A percentile compares a stretch with the other conserved stretches of the same genome.
Evolutionary conservation across 2,888 invertebrate genomes (phyloP).

Genomic region (Molorchus minor): DNA sequence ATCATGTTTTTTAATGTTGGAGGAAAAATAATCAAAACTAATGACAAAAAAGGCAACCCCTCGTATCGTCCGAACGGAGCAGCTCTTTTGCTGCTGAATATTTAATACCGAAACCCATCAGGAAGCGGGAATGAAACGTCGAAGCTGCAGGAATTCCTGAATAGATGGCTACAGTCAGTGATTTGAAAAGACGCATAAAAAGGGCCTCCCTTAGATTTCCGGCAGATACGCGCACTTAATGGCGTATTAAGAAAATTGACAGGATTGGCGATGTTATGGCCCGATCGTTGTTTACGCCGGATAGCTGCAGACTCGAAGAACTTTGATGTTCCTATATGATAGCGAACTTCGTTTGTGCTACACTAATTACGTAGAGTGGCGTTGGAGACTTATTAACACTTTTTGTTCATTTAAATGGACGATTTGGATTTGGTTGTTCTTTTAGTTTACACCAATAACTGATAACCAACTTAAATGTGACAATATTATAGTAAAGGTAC

Average conservation of each 20-base stretch:
- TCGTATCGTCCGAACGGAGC: too few species aligned
- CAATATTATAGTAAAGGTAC: too few species aligned
- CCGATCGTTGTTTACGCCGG: constrained; percentile 9
- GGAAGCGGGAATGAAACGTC: constrained; percentile 16
- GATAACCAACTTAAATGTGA: too few species aligned
- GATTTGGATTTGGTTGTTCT: too few species aligned
- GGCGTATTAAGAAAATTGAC: constrained; percentile 19
- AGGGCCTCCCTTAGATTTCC: constrained; percentile 18
- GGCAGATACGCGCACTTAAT: constrained; percentile 22
- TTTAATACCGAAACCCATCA: constrained; percentile 25
- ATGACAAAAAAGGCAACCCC: too few species aligned
- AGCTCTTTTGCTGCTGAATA: constrained; percentile 19
- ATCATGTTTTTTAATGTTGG: too few species aligned
- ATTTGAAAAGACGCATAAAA: constrained; percentile 20
- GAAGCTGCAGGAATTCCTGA: constrained; percentile 26
- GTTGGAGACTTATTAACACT: too few species aligned
- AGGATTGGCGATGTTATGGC: constrained; percentile 20
- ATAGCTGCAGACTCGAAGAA: constrained; percentile 4
- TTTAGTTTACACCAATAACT: too few species aligned
- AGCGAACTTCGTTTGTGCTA: not conserved
- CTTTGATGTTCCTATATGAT: constrained; percentile 17
- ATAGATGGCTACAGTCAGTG: constrained; percentile 24
- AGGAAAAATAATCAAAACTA: too few species aligned
- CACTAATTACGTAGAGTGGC: not conserved
- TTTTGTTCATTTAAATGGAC: too few species aligned